Conservation (phyloP, 2,888 invertebrate species). For the Spisula subtruncata region DNA sequence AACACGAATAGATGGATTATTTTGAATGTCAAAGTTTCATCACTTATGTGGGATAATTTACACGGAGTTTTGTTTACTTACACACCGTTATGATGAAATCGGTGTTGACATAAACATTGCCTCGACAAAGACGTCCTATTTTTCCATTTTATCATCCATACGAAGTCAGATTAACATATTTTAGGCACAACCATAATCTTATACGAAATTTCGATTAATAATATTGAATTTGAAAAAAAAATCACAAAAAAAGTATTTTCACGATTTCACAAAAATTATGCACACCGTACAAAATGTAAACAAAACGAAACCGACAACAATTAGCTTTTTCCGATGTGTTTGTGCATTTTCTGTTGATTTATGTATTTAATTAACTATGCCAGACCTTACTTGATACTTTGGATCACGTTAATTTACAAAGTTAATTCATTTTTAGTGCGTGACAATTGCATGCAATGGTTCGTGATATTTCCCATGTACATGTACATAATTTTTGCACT, state of each 20-base stretch:
- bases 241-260: not conserved
- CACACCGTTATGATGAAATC: slow-evolving; percentile 22
- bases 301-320: not conserved
- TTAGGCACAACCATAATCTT: not conserved
- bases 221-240: no score
- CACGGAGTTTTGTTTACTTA: not conserved
- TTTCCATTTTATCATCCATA: not conserved
- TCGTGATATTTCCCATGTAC: slow-evolving; percentile 14
- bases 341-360: not conserved
- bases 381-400: not conserved
- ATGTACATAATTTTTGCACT: slow-evolving; percentile 18
- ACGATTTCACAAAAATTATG: not conserved
- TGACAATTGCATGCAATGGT: not conserved
- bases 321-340: not conserved
- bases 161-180: not conserved
- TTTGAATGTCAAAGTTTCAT: no score
- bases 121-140: not conserved
- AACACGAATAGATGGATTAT: no score
- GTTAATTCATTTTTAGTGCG: not conserved
- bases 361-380: not conserved
- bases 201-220: not conserved
- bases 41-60: not conserved
- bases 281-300: not conserved
- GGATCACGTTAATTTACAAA: not conserved
- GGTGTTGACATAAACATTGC: not conserved